Conservation (phyloP, 1,140 invertebrate species). For the Brachionus koreanus region DNA sequence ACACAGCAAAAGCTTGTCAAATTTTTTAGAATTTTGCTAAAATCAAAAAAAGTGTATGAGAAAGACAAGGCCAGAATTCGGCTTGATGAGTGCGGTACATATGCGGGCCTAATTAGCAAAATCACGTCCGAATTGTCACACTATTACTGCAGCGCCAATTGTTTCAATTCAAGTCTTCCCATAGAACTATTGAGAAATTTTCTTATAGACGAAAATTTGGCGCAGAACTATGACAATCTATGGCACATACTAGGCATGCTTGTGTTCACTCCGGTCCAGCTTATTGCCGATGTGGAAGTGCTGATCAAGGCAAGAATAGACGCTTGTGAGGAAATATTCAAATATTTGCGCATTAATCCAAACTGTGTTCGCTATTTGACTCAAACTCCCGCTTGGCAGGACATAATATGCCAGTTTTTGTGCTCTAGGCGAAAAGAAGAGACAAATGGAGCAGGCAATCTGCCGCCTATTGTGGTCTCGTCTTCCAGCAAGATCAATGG, state of each 20-base stretch:
- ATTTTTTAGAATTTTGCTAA: slow-evolving; percentile 60
- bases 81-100: slow-evolving; percentile 58
- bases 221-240: slow-evolving; percentile 22
- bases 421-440: background rate
- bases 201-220: background rate
- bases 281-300: background rate
- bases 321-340: background rate
- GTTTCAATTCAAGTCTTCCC: background rate
- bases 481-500: background rate
- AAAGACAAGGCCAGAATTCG: slow-evolving; percentile 61
- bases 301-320: slow-evolving; percentile 10
- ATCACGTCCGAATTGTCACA: slow-evolving; percentile 48
- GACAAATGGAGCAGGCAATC: background rate
- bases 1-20: slow-evolving; percentile 63
- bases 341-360: background rate
- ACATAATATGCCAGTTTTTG: slow-evolving; percentile 7
- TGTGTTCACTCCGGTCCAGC: background rate
- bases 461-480: background rate
- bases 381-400: slow-evolving; percentile 26
- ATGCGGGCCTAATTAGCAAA: slow-evolving; percentile 59
- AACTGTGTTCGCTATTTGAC: background rate
- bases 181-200: slow-evolving; percentile 22
- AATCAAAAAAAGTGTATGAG: slow-evolving; percentile 62
- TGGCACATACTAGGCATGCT: slow-evolving; percentile 33
- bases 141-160: background rate